Base-by-base conservation (phyloP, 2,113 vertebrate species). In the Brachypodius melanocephalos region DNA sequence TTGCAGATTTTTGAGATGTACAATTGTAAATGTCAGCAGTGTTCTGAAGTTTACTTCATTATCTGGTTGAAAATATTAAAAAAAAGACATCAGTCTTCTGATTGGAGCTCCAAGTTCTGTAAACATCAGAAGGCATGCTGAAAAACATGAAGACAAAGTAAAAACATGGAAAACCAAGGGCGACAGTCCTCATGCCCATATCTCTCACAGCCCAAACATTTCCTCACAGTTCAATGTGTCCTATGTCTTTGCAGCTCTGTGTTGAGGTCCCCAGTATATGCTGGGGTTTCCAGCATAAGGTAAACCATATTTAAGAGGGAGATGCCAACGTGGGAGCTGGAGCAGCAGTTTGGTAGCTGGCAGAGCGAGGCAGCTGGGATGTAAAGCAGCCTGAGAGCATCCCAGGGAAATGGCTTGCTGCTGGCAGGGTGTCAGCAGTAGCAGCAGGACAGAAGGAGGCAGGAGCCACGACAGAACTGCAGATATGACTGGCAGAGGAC, bases 361-460 rank as follows among this genome's bases (percentile, higher is more conserved):
- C 83, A 95, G 88, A 31, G 42, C 1, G 8, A 85, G 80, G 65
- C 89, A 84, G 68, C 79, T 67, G 90, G 79, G 43, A 42, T 63
- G 40, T 28, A 25, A 25, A 80, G 59, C 88, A 88, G 79, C 76
- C 85, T 38, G 36, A 69, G n/a, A 82, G 48, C 88, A 85, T 88
- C 82, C 51, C 45, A 36, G 63, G 65, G 28, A 89, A 95, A 92
- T 59, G 6, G 46, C 38, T 69, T 66, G 75, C 57, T 72, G 72
- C 86, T 96, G 96, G 83, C 94, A 85, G 68, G n/a, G 48, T 24
- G 52, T 32, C 78, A 80, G 75, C 42, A 78, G 92, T 19, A 73
- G 90, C 68, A 93, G 86, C 86, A 84, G 55, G 65, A 57, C 91
- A 89, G 79, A 26, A 89, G 86, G 80, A 92, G 57, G 40, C 80